Evolutionary conservation across 2,797 vertebrate species (phyloP).

Genomic region (Phaenicophaeus curvirostris): DNA sequence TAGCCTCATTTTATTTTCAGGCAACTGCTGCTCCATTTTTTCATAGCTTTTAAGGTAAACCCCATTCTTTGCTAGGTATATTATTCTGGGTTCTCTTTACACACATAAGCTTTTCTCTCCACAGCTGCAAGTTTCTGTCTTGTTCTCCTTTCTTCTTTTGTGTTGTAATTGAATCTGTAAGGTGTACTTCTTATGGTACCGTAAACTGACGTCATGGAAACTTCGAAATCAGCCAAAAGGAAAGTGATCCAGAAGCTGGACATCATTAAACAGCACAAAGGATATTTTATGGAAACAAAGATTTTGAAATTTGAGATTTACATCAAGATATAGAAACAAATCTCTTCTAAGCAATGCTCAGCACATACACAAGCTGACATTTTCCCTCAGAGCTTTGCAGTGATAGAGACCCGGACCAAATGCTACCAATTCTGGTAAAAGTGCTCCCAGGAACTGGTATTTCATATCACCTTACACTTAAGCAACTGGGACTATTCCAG

Average conservation of each 20-base stretch:
- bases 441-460: not conserved
- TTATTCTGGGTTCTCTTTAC: slow-evolving; percentile 1
- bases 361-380: no score
- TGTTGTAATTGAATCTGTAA: slow-evolving; percentile 14
- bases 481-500: not conserved
- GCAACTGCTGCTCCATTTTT: not conserved
- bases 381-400: not conserved
- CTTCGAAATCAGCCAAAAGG: not conserved
- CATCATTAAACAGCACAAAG: not conserved
- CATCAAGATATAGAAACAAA: not conserved
- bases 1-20: not conserved
- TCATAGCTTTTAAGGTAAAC: not conserved
- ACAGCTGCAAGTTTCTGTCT: not conserved
- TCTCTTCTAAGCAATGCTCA: not conserved
- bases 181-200: not conserved
- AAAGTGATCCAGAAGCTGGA: not conserved
- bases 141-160: slow-evolving; percentile 16
- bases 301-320: not conserved
- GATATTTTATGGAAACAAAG: slow-evolving; percentile 2
- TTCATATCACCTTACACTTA: not conserved
- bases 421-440: not conserved
- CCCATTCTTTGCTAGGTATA: not conserved
- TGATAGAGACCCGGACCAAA: not conserved
- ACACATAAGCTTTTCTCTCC: not conserved
- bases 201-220: slow-evolving; percentile 28